Base-by-base conservation (phyloP, 2,113 vertebrate species). In the Phodopus roborovskii region DNA sequence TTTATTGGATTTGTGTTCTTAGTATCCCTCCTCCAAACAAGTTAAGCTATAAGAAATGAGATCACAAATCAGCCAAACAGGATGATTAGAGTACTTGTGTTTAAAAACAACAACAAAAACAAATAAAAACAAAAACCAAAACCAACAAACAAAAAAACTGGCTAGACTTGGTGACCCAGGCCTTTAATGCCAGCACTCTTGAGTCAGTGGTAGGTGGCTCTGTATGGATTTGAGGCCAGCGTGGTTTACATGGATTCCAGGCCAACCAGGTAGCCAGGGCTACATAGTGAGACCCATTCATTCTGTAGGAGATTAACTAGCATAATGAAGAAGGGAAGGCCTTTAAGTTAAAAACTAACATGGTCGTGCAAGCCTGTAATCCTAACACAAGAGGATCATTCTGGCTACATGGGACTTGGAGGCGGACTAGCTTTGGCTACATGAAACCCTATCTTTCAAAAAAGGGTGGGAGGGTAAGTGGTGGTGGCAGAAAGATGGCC, bases 21-120 rank as follows among this genome's bases (percentile, higher is more conserved):
- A 16, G 53, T 78, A 58, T 81, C 39, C 4, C 74, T 96, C 33
- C 70, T 48, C 60, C 81, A 95, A 96, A 60, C 45, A 94, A 92
- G 12, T 86, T 39, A 82, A 85, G 1, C 22, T 79, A 7, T 53
- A 68, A 94, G 42, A 95, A 94, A 91, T 84, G 36, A 75, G n/a
- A 92, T n/a, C 24, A 68, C 45, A 90, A 90, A 78, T 66, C 17
- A 90, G 56, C 1, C 17, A 39, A 73, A 7, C 4, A 70, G 13
- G 16, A 10, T 84, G 62, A 90, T 71, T 66, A 81, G 66, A 56
- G 30, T 30, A 48, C 60, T 86, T 90, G 39, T n/a, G 60, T 70
- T 79, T 84, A 91, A 26, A 68, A 64, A 62, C 75, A 75, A 45
- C n/a, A n/a, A n/a, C n/a, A n/a, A n/a, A n/a, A n/a, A n/a, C n/a